Evolutionary conservation across 1,140 invertebrate species (phyloP), one percentile per base, ranked within the genome.

Genomic region (Mactra quadrangularis): DNA sequence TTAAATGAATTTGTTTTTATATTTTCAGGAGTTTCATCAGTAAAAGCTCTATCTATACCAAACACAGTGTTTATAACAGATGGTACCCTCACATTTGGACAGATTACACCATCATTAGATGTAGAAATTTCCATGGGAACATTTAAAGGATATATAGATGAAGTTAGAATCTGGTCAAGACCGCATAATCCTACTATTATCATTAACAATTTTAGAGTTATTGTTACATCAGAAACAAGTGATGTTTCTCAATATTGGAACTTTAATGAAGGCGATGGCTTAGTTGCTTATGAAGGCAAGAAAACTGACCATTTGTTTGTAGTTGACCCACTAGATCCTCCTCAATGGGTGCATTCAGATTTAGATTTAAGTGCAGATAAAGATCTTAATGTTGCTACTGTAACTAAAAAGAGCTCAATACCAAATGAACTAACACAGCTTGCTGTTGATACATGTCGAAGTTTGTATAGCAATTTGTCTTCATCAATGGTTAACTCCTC

Each of bases 91-190:
- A 77, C 83, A 4, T 45, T 89, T 66, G 87, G 85, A 13, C 72
- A 85, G 52, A 22, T 81, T 15, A 72, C 72, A 15, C 78, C 83
- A n/a, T 76, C 55, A n/a, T 45, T 83, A 6, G 53, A n/a, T 22
- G 27, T 81, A 29, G 50, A 70, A 9, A 68, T 68, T 4, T 55
- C 79, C 11, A 77, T 68, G 27, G 78, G 77, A 45, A 35, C 41
- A 33, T 86, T 89, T 47, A 41, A 19, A 17, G 87, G 87, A 0
- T 62, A 83, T 33, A 75, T 89, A 19, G 87, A 89, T 57, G 85
- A 87, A 47, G 70, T 89, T 41, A 70, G 87, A 7, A 38, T 89
- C 19, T 89, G 87, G 87, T 83, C 79, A 3, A 68, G 87, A 55
- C 85, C 83, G n/a, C 76, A 83, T 31, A 89, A 89, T 31, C 87